Base-by-base conservation (phyloP, 2,888 invertebrate species). In the Laspeyria flexula region DNA sequence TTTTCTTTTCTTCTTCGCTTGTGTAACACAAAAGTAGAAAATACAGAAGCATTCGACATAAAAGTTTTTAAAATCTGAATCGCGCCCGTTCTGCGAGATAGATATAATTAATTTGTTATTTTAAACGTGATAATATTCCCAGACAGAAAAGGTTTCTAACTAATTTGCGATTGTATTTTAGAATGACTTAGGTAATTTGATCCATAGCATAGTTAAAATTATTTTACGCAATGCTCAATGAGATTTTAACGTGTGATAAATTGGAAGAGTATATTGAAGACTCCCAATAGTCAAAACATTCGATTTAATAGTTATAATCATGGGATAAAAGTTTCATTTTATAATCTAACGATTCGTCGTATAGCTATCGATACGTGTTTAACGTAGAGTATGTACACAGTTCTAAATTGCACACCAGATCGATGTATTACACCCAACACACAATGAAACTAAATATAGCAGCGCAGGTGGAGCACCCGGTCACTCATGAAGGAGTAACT, bases 401-500 rank as follows among this genome's bases (percentile, higher is more conserved):
- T 60, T 72, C 65, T 69, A 71, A 73, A 75, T 75, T 73, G 71
- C 68, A 66, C 74, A 75, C 77, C 75, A 79, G 79, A 81, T 82
- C 81, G 78, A 83, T 86, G 81, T 81, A 79, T 77, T 78, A 82
- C 80, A 77, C 75, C 76, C 80, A 84, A 79, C 83, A 83, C 81
- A 89, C 89, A 90, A 88, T 89, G 86, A 81, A 78, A 82, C 88
- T 90, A 91, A 90, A 85, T 88, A 88, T 90, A 90, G 88, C 79
- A 66, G 53, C 73, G 77, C 84, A 85, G 85, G 82, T 84, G 82
- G 81, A 81, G 78, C 77, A 79, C 75, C 71, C 78, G 73, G 75
- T 72, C 79, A 70, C 73, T 77, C 70, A 76, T 75, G 75, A 79
- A 77, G 78, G 79, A 77, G 74, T 72, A 77, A 73, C 70, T 74